Conservation (phyloP, 1,140 invertebrate genomes). For the Pinna nobilis region DNA sequence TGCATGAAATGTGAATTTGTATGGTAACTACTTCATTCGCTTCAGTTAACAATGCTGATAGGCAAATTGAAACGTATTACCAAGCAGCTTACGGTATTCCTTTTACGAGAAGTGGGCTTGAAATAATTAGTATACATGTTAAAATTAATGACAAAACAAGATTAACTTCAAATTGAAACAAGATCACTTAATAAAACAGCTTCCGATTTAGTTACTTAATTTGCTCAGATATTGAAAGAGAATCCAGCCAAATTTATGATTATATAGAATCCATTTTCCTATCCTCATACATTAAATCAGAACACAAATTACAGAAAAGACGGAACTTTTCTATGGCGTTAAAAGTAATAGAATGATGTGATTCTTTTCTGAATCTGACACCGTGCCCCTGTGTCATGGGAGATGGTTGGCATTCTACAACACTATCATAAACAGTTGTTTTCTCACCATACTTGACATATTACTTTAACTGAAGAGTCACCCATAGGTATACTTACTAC, state of each 20-base stretch:
- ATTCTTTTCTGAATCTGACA: too few relatives aligned
- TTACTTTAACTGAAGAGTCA: too few relatives aligned
- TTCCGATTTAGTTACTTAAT: slow-evolving; percentile 21
- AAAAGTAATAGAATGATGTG: too few relatives aligned
- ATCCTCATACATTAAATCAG: too few relatives aligned
- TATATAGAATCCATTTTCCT: too few relatives aligned
- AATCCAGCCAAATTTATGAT: slow-evolving; percentile 28
- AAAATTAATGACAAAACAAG: slow-evolving; percentile 25
- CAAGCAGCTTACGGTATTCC: slow-evolving; percentile 14
- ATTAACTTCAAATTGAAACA: slow-evolving; percentile 3
- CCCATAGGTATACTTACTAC: too few relatives aligned
- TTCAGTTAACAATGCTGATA: slow-evolving; percentile 1
- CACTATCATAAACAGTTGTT: too few relatives aligned
- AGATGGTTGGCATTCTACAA: too few relatives aligned
- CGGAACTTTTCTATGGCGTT: too few relatives aligned
- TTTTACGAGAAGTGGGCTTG: slow-evolving; percentile 8
- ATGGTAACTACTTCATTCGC: slow-evolving; percentile 2
- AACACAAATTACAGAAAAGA: too few relatives aligned
- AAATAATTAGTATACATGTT: slow-evolving; percentile 20
- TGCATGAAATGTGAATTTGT: neutral
- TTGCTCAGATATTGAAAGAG: slow-evolving; percentile 11
- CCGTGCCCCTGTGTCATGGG: too few relatives aligned
- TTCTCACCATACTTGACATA: too few relatives aligned
- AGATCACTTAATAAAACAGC: slow-evolving; percentile 3
- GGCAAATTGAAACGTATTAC: slow-evolving; percentile 19